These are phyloP conservation scores for Ormyrus nitidulus DNA, from an alignment of 2,888 invertebrate species.

Conservation along the genomic window DNA sequence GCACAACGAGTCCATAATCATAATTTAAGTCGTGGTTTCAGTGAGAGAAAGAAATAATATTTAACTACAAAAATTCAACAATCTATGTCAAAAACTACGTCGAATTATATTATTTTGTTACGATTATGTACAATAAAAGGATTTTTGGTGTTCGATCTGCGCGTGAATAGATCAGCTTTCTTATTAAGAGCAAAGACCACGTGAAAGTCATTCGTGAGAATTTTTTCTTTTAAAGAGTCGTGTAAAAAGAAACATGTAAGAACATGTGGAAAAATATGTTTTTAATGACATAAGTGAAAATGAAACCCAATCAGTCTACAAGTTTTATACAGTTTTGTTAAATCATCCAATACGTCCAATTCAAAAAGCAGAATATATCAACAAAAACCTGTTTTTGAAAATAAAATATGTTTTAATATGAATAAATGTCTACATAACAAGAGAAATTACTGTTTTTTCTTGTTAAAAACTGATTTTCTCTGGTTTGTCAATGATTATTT, in stretches of 20 bases:
- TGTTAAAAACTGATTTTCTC: conserved; percentile 23
- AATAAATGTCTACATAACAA: conserved; percentile 46
- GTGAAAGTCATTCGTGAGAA: conserved; percentile 20
- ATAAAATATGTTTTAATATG: conserved; percentile 50
- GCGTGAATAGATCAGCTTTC: conserved; percentile 38
- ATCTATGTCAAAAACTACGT: conserved; percentile 46
- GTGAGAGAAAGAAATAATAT: conserved; percentile 38
- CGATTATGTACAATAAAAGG: conserved; percentile 54
- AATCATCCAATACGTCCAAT: conserved; percentile 45
- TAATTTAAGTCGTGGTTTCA: conserved; percentile 37
- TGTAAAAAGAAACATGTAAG: conserved; percentile 42
- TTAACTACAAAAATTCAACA: conserved; percentile 16
- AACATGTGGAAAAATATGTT: conserved; percentile 53
- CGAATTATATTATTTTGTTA: conserved; percentile 54
- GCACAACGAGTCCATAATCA: conserved; percentile 49
- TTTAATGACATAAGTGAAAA: conserved; percentile 41
- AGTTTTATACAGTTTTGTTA: conserved; percentile 54
- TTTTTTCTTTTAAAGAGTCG: conserved; percentile 38
- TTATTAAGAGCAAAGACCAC: conserved; percentile 26
- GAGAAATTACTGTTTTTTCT: conserved; percentile 28
- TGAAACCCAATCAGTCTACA: conserved; percentile 38
- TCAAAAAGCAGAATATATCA: conserved; percentile 23
- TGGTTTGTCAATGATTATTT: conserved; percentile 26
- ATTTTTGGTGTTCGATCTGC: conserved; percentile 51
- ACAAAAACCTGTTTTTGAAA: conserved; percentile 50